These are phyloP conservation scores for Microcebus murinus DNA, from an alignment of 2,113 vertebrate genomes.

Conservation along the genomic window DNA sequence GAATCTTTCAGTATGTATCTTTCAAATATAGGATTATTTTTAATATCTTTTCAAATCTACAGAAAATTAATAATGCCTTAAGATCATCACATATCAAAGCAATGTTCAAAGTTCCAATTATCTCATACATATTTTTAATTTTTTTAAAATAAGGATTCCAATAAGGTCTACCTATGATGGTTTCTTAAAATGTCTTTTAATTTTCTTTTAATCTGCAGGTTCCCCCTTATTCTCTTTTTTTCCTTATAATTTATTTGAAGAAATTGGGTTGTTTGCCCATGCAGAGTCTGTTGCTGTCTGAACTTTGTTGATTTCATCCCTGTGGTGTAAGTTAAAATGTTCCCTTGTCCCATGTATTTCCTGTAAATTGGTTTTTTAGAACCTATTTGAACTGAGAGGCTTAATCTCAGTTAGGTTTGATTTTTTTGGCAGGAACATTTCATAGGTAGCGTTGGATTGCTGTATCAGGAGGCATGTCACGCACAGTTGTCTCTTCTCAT, in stretches of 20 bases:
- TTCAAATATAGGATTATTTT: constrained; percentile 30
- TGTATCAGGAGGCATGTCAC: background rate
- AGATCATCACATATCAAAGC: background rate
- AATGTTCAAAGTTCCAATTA: background rate
- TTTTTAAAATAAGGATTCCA: background rate
- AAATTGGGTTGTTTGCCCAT: background rate
- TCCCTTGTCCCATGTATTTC: background rate
- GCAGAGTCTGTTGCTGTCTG: background rate
- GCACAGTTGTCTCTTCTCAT: background rate
- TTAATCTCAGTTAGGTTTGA: background rate
- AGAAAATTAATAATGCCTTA: background rate
- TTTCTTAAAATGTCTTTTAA: background rate
- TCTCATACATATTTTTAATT: background rate
- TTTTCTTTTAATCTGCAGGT: background rate
- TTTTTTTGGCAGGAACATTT: background rate
- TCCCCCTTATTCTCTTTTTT: background rate
- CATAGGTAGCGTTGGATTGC: background rate
- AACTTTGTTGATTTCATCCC: constrained; percentile 47
- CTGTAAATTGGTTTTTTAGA: constrained; percentile 20
- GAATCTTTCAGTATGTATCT: background rate
- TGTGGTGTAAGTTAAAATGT: constrained; percentile 40
- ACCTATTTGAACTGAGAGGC: background rate
- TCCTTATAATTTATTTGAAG: constrained; percentile 22
- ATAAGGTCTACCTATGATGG: background rate
- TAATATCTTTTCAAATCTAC: background rate